Base-by-base conservation (phyloP, 2,888 invertebrate genomes). In the Phania funesta region DNA sequence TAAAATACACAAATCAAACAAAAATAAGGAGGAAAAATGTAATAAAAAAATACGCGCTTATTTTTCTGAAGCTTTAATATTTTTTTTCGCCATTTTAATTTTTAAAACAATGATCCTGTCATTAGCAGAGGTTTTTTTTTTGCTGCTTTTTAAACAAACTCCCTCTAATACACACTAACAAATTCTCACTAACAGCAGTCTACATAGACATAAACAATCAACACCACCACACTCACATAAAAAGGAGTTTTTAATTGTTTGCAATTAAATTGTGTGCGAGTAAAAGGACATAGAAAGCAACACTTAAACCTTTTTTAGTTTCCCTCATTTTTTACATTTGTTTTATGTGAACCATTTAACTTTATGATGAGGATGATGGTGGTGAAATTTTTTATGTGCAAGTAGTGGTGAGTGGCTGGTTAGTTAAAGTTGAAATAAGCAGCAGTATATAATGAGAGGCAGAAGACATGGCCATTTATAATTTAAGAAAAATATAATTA, bases 191-290 rank as follows among this genome's bases (percentile, higher is more conserved):
- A 56, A 44, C 29, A n/a, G 35, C 16, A 24, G 38, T 38, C 18
- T 46, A 18, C 35, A 58, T n/a, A 60, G 58, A 35, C 48, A 20
- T 52, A 26, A 11, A 41, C 13, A 79, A 16, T 44, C 16, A 26
- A 11, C 35, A 44, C 1, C 32, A 38, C 16, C 22, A 29, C 24
- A 71, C 18, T 29, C 38, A 58, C 50, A 62, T 35, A n/a, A 70
- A 71, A 54, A 73, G 44, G 13, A 67, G 71, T 56, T 78, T 77
- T 77, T 77, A 82, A 82, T 82, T 82, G 81, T 74, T 67, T 64
- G 77, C 74, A 68, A 77, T 82, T 82, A 82, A 82, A 74, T 77
- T 77, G 77, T 77, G 56, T 73, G 77, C 77, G 44, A 71, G 71
- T n/a, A 77, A 68, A 74, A 77, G 77, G 67, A 77, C 81, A 82